These are phyloP conservation scores for Ectropis crepuscularia DNA, from an alignment of 2,888 invertebrate species.

Conservation along the genomic window DNA sequence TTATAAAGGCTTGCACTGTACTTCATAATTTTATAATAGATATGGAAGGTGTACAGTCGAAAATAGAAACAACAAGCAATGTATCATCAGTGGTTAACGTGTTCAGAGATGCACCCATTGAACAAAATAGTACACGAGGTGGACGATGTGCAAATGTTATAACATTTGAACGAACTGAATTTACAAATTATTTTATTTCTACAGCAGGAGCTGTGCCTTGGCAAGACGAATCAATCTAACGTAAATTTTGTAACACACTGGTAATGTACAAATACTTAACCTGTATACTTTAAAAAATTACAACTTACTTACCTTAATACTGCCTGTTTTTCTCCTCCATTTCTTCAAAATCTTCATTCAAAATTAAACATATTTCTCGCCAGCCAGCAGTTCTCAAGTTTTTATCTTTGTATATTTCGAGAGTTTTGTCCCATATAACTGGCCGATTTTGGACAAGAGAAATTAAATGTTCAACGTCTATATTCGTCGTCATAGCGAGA, in stretches of 20 bases:
- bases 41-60: conserved; percentile 26
- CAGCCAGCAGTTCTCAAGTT: conserved; percentile 30
- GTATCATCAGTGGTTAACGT: conserved; percentile 38
- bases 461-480: conserved; percentile 26
- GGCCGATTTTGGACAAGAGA: conserved; percentile 27
- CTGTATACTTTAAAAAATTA: conserved; percentile 31
- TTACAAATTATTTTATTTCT: conserved; percentile 40
- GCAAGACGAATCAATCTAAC: conserved; percentile 38
- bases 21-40: conserved; percentile 41
- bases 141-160: conserved; percentile 38
- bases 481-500: conserved; percentile 7
- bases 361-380: conserved; percentile 38
- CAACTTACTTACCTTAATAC: conserved; percentile 30
- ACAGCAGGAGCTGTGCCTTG: conserved; percentile 37
- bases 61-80: conserved; percentile 26
- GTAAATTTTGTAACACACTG: conserved; percentile 33
- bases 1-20: conserved; percentile 48
- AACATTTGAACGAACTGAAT: conserved; percentile 39
- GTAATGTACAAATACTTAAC: conserved; percentile 30
- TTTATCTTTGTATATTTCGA: conserved; percentile 32
- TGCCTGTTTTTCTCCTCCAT: conserved; percentile 38
- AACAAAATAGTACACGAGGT: conserved; percentile 40
- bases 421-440: conserved; percentile 27
- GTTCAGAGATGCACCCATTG: conserved; percentile 37
- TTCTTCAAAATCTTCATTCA: conserved; percentile 36